Evolutionary conservation across 2,797 vertebrate genomes (phyloP).

Genomic region (Pseudomugil gertrudae): DNA sequence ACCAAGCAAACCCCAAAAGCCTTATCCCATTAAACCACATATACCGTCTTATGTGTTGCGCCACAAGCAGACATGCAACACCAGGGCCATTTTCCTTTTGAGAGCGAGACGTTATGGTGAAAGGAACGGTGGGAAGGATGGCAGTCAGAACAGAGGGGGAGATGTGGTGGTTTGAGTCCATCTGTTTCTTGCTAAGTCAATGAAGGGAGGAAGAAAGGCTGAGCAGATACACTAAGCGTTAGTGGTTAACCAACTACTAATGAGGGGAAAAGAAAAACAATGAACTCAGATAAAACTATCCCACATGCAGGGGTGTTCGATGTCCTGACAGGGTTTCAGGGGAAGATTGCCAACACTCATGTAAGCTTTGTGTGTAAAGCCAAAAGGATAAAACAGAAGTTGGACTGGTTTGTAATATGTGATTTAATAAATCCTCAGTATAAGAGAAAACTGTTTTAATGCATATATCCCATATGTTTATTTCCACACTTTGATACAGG

Average conservation of each 20-base stretch:
- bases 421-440: slow-evolving; percentile 33
- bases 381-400: slow-evolving; percentile 50
- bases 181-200: slow-evolving; percentile 80
- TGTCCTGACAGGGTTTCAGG: slow-evolving; percentile 71
- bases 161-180: slow-evolving; percentile 58
- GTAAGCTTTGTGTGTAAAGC: slow-evolving; percentile 75
- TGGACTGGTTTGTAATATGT: slow-evolving; percentile 67
- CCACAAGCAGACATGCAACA: slow-evolving; percentile 73
- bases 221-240: slow-evolving; percentile 81
- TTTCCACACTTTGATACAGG: slow-evolving; percentile 61
- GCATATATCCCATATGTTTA: slow-evolving; percentile 47
- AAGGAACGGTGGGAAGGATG: slow-evolving; percentile 63
- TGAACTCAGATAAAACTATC: slow-evolving; percentile 80
- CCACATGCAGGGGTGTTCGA: slow-evolving; percentile 66
- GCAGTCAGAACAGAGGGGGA: slow-evolving; percentile 38
- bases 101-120: slow-evolving; percentile 72
- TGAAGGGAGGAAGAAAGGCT: slow-evolving; percentile 71
- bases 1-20: slow-evolving; percentile 59
- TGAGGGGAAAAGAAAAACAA: slow-evolving; percentile 83
- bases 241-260: slow-evolving; percentile 85
- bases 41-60: slow-evolving; percentile 63
- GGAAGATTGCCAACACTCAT: slow-evolving; percentile 71
- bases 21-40: slow-evolving; percentile 75
- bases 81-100: slow-evolving; percentile 72
- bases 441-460: slow-evolving; percentile 45